Percentiles rank a stretch among this genome's conserved stretches.
Evolutionary conservation across 2,888 invertebrate genomes (phyloP).

Genomic region (Pediacus dermestoides): DNA sequence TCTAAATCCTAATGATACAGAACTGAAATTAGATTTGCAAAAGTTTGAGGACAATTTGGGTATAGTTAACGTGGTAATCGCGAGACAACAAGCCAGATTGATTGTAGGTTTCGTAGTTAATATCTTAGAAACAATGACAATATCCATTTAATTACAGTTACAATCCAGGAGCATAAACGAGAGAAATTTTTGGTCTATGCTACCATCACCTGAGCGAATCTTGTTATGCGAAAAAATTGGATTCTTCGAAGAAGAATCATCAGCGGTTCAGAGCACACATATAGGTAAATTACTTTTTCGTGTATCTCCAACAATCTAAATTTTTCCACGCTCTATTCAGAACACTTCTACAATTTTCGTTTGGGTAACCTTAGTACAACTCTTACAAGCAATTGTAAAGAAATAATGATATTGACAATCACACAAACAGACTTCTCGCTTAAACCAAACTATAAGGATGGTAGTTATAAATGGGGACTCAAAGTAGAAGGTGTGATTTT

Average conservation of each 20-base stretch:
- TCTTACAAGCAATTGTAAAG: constrained; percentile 64
- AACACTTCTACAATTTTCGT: constrained; percentile 73
- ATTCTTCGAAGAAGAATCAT: constrained; percentile 30
- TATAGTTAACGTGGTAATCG: constrained; percentile 72
- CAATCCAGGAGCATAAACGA: constrained; percentile 63
- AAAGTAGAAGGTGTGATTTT: constrained; percentile 70
- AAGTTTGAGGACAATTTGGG: constrained; percentile 72
- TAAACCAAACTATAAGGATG: constrained; percentile 39
- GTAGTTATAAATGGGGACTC: constrained; percentile 33
- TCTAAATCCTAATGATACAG: constrained; percentile 68
- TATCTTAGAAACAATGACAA: constrained; percentile 7
- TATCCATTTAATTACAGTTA: constrained; percentile 49
- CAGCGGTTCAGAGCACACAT: too few species aligned
- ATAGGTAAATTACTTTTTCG: background rate
- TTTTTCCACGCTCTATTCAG: constrained; percentile 51
- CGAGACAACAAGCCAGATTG: constrained; percentile 75
- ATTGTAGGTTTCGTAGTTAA: constrained; percentile 54
- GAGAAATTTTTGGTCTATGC: constrained; percentile 47
- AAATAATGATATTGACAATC: constrained; percentile 67
- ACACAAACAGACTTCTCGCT: constrained; percentile 58
- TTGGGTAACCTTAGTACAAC: constrained; percentile 69
- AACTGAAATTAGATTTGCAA: constrained; percentile 68
- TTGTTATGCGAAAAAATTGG: constrained; percentile 47
- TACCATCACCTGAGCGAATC: constrained; percentile 46
- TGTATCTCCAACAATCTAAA: constrained; percentile 7